Evolutionary conservation across 2,888 invertebrate species (phyloP).

Genomic region (Diarsia mendica): DNA sequence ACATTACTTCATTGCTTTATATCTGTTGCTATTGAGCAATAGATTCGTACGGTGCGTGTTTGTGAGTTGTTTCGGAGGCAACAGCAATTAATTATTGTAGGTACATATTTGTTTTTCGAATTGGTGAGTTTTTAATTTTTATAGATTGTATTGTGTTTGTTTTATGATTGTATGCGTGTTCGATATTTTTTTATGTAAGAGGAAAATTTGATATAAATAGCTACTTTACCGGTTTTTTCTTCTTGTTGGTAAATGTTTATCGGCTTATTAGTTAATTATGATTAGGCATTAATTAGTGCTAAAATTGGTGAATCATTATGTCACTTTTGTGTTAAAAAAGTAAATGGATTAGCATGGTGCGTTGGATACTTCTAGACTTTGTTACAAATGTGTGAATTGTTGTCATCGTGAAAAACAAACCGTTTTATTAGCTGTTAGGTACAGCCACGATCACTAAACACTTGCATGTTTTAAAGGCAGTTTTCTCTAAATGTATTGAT

Average conservation of each 20-base stretch:
- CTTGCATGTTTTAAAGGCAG: too few relatives aligned
- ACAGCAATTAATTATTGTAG: background rate
- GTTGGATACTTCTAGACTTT: background rate
- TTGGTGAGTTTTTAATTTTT: slow-evolving; percentile 14
- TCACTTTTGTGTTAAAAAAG: background rate
- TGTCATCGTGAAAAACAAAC: background rate
- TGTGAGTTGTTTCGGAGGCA: slow-evolving; percentile 3
- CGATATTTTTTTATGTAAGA: background rate
- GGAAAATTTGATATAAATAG: background rate
- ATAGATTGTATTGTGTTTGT: background rate
- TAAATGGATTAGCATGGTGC: background rate
- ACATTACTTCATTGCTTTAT: slow-evolving; percentile 9
- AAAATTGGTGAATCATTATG: background rate
- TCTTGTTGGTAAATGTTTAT: background rate
- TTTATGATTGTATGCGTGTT: background rate
- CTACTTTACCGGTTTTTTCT: background rate
- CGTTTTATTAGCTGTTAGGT: background rate
- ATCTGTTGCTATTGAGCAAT: slow-evolving; percentile 27
- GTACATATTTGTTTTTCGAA: background rate
- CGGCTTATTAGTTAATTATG: background rate
- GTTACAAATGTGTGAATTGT: background rate
- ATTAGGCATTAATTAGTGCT: background rate
- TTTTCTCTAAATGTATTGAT: background rate
- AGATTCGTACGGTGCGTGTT: slow-evolving; percentile 14
- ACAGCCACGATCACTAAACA: too few relatives aligned